These are phyloP conservation scores for Sciurus vulgaris DNA, from an alignment of 2,797 vertebrate species.

Conservation along the genomic window DNA sequence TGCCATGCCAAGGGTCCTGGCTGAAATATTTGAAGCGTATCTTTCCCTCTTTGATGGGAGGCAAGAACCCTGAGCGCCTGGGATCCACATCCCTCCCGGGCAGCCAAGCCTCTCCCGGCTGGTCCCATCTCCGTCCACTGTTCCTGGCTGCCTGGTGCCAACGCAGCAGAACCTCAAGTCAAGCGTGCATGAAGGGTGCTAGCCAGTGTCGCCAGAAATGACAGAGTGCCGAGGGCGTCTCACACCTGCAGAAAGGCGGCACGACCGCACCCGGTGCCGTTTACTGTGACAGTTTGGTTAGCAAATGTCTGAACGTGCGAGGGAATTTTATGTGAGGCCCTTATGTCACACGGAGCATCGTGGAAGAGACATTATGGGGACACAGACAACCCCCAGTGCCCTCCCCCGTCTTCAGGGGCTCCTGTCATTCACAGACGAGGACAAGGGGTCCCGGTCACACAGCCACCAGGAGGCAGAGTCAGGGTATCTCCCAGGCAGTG, in stretches of 20 bases:
- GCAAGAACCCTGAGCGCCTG: not conserved
- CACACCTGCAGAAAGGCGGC: too few species aligned
- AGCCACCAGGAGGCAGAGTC: not conserved
- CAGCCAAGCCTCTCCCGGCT: not conserved
- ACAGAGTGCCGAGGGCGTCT: not conserved
- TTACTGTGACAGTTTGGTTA: not conserved
- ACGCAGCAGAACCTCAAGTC: not conserved
- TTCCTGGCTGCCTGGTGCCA: not conserved
- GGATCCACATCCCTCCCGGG: not conserved
- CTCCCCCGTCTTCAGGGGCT: not conserved
- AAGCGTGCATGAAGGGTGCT: not conserved
- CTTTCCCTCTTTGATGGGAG: not conserved
- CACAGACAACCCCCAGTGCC: fast-evolving
- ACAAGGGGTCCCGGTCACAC: not conserved
- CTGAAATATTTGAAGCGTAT: not conserved
- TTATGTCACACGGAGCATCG: too few species aligned
- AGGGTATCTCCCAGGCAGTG: not conserved
- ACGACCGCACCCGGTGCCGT: not conserved
- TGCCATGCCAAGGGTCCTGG: not conserved
- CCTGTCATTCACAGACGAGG: not conserved
- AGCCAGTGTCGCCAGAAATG: not conserved
- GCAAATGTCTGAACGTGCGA: not conserved
- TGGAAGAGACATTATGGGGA: not conserved
- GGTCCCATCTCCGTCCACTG: not conserved
- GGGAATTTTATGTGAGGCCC: not conserved